Percentiles rank a stretch among this genome's conserved stretches.
Conservation (phyloP, 2,888 invertebrate genomes). For the Eudasyphora cyanicolor region DNA sequence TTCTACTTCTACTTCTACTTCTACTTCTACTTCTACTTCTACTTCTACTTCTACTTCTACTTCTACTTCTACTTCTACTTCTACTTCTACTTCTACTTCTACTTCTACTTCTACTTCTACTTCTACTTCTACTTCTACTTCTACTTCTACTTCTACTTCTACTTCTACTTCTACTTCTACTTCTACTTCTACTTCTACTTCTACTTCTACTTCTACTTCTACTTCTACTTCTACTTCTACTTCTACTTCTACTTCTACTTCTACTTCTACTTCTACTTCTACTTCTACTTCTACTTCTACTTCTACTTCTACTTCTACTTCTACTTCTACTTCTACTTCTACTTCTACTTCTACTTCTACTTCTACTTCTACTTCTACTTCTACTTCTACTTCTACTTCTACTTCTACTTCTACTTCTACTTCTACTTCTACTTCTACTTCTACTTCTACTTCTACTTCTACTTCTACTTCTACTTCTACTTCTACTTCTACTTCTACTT, state of each 20-base stretch:
- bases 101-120: conserved; percentile 37
- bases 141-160: conserved; percentile 47
- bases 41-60: conserved; percentile 44
- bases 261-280: conserved; percentile 45
- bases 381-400: conserved; percentile 41
- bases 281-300: conserved; percentile 46
- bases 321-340: conserved; percentile 46
- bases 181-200: conserved; percentile 47
- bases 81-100: conserved; percentile 40
- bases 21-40: conserved; percentile 48
- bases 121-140: conserved; percentile 44
- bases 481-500: conserved; percentile 42
- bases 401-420: conserved; percentile 46
- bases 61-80: conserved; percentile 39
- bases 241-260: conserved; percentile 40
- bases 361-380: conserved; percentile 40
- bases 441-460: conserved; percentile 42
- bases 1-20: conserved; percentile 50
- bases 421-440: conserved; percentile 39
- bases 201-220: conserved; percentile 42
- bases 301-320: conserved; percentile 36
- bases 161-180: conserved; percentile 47
- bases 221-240: conserved; percentile 45
- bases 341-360: conserved; percentile 46
- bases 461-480: conserved; percentile 33